phyloP scores from a whole-genome alignment of 2,888 invertebrate species.

The Holacanthella duospinosa region DNA sequence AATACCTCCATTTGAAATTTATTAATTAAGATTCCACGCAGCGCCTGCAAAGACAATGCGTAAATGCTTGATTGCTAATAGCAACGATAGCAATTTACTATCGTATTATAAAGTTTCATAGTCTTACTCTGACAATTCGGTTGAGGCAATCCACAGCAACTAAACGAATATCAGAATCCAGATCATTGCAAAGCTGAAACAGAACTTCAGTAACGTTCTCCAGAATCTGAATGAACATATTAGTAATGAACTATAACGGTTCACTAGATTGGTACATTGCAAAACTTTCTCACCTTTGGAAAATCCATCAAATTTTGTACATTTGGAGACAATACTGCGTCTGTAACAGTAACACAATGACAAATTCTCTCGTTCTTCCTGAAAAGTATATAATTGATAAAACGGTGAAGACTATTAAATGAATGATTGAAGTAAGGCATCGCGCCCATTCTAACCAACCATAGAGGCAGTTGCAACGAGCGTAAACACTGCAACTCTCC shows the following conservation, averaged over 20 bases:
- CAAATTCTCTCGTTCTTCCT: slow-evolving; percentile 66
- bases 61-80: not conserved
- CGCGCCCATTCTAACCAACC: too few relatives aligned
- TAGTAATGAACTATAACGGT: not conserved
- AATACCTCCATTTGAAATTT: slow-evolving; percentile 69
- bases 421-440: too few relatives aligned
- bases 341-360: slow-evolving; percentile 60
- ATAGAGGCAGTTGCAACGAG: too few relatives aligned
- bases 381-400: slow-evolving; percentile 16
- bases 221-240: slow-evolving; percentile 46
- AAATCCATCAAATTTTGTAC: slow-evolving; percentile 54
- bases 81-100: not conserved
- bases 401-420: too few relatives aligned
- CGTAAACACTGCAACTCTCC: too few relatives aligned
- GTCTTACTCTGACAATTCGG: slow-evolving; percentile 56
- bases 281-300: slow-evolving; percentile 38
- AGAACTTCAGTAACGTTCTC: slow-evolving; percentile 61
- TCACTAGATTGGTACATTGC: not conserved
- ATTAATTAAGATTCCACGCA: slow-evolving; percentile 57
- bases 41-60: slow-evolving; percentile 42
- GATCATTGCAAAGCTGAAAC: slow-evolving; percentile 61
- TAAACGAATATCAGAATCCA: slow-evolving; percentile 65
- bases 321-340: slow-evolving; percentile 56
- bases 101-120: too few relatives aligned
- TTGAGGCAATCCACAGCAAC: slow-evolving; percentile 72